Base-by-base conservation (phyloP, 2,888 invertebrate species). In the Chrysopilus asiliformis region DNA sequence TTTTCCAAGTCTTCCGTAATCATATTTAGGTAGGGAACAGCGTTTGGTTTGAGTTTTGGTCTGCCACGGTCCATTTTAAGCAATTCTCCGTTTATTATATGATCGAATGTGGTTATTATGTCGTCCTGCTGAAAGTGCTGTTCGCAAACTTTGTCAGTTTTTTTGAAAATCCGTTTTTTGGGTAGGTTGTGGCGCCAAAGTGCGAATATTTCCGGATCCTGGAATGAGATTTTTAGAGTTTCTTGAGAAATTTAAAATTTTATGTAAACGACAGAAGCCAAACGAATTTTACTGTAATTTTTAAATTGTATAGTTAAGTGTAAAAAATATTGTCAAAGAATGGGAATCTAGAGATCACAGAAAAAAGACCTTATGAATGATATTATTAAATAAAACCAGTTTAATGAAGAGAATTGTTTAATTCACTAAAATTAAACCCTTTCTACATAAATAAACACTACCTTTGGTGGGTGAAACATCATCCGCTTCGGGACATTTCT, bases 381-480 rank as follows among this genome's bases (percentile, higher is more conserved):
- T n/a, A n/a, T n/a, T n/a, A n/a, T n/a, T n/a, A n/a, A n/a, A n/a
- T n/a, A n/a, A n/a, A n/a, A n/a, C n/a, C n/a, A n/a, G n/a, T n/a
- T n/a, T n/a, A n/a, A n/a, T n/a, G n/a, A n/a, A n/a, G n/a, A n/a
- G 13, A 30, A n/a, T n/a, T n/a, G n/a, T n/a, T n/a, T n/a, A n/a
- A n/a, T n/a, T n/a, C n/a, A n/a, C n/a, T n/a, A n/a, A 5, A 29
- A 26, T 20, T 13, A 24, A 17, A 3, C 10, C 9, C n/a, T n/a
- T n/a, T n/a, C n/a, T n/a, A 10, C 7, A 25, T 18, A 14, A 26
- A 20, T 28, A 30, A 12, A 8, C 10, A 22, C 13, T 43, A 51
- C 53, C 41, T 50, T 52, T 12, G 55, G 55, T 12, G 48, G 48
- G 7, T 41, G 35, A 38, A 55, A 55, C 52, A 52, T 51, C 36